Evolutionary conservation across 30 jellyfish, hydroid and myxozoan species (phyloP).

Genomic region (Hydractinia symbiolongicarpus): DNA sequence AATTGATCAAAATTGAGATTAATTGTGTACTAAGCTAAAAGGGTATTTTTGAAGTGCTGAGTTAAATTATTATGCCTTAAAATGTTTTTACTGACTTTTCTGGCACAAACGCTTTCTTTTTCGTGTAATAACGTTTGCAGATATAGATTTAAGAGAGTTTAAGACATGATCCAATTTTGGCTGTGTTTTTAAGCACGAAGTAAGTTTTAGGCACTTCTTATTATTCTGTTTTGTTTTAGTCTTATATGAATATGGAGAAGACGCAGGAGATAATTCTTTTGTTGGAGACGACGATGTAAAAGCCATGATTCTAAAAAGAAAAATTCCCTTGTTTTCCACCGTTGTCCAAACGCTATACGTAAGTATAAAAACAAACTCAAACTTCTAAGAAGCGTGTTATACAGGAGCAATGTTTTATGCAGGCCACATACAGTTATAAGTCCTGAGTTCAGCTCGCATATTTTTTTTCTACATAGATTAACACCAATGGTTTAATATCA

Average conservation of each 20-base stretch:
- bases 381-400: not conserved
- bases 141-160: too few relatives aligned
- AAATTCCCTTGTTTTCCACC: slow-evolving; percentile 6
- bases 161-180: too few relatives aligned
- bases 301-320: not conserved
- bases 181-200: too few relatives aligned
- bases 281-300: slow-evolving; percentile 13
- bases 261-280: slow-evolving; percentile 5
- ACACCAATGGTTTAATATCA: slow-evolving; percentile 8
- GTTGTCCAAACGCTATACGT: not conserved
- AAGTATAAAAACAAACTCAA: not conserved
- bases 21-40: too few relatives aligned
- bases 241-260: not conserved
- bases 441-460: not conserved
- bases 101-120: too few relatives aligned
- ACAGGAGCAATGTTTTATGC: too few relatives aligned
- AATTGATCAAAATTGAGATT: too few relatives aligned
- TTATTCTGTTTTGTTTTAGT: not conserved
- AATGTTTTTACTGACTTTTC: too few relatives aligned
- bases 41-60: too few relatives aligned
- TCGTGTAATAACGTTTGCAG: too few relatives aligned
- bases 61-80: too few relatives aligned
- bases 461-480: not conserved
- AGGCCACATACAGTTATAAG: too few relatives aligned
- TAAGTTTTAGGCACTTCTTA: not conserved